Base-by-base conservation (phyloP, 2,113 vertebrate genomes). In the Cephalopholis sonnerati region DNA sequence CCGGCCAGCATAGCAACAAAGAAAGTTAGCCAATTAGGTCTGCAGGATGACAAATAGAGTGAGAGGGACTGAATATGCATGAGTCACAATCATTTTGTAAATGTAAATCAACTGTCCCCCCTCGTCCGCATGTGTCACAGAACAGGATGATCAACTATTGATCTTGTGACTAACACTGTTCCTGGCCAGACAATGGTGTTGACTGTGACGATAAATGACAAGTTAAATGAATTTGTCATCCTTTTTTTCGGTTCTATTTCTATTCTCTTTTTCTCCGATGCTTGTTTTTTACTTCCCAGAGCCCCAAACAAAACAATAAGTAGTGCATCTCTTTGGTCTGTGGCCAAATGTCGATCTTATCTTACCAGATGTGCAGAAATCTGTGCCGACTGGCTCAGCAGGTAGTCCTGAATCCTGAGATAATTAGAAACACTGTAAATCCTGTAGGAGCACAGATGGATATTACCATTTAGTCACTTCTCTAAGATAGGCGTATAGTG, bases 1-100 rank as follows among this genome's bases (percentile, higher is more conserved):
- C 69, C 65, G 58, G 85, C 87, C 91, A 88, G 91, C 92, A 84
- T 91, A 91, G 92, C 91, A 93, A 93, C 93, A 94, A 93, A 94
- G 92, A 91, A 92, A 93, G 85, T 91, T 91, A 46, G 77, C 89
- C 87, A 93, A 85, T 93, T 72, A 89, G 88, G 88, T 90, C 89
- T 87, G 83, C 68, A 50, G 74, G 81, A 92, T 79, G 89, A 92
- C 90, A 90, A 90, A 90, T 25, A 48, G 57, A 83, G 77, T 76
- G 86, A 79, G 70, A 81, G 77, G 69, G 32, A 71, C 78, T 77
- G 84, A 90, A 74, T 87, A 75, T 87, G 71, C 79, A 82, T 87
- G 90, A 92, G 83, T 90, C 86, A 90, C 86, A 79, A 80, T 83
- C 77, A 67, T 82, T 83, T 72, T 79, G 75, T 65, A 55, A 77